Evolutionary conservation across 2,888 invertebrate species (phyloP).

Genomic region (Pherbina coryleti): DNA sequence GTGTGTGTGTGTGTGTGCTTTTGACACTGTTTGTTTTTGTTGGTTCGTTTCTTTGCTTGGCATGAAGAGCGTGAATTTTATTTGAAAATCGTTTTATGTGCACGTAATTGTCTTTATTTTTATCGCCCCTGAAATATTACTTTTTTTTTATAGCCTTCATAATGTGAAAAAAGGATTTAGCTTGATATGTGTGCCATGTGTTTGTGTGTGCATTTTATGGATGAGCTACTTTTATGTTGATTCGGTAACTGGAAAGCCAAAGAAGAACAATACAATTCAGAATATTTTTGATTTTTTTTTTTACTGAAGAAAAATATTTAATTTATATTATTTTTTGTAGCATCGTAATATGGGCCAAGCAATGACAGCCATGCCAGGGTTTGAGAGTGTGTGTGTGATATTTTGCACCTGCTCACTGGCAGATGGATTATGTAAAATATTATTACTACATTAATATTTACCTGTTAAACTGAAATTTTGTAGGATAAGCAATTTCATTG

Average conservation of each 20-base stretch:
- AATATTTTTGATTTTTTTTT: too few species aligned
- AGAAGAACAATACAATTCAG: too few species aligned
- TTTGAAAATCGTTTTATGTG: slow-evolving; percentile 1
- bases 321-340: neutral
- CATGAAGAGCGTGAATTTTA: neutral
- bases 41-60: neutral
- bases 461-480: too few species aligned
- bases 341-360: neutral
- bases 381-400: too few species aligned
- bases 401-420: too few species aligned
- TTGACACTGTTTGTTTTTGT: neutral
- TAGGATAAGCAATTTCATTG: too few species aligned
- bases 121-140: neutral
- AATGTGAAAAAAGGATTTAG: slow-evolving; percentile 7
- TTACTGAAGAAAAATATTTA: neutral
- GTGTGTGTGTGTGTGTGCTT: neutral
- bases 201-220: too few species aligned
- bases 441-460: too few species aligned
- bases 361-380: neutral
- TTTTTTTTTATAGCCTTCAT: neutral
- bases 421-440: too few species aligned
- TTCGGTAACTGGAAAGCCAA: too few species aligned
- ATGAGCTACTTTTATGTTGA: too few species aligned
- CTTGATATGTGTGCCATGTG: too few species aligned
- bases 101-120: neutral